Conservation (phyloP, 2,113 vertebrate genomes). For the Phylloscopus trochiloides region DNA sequence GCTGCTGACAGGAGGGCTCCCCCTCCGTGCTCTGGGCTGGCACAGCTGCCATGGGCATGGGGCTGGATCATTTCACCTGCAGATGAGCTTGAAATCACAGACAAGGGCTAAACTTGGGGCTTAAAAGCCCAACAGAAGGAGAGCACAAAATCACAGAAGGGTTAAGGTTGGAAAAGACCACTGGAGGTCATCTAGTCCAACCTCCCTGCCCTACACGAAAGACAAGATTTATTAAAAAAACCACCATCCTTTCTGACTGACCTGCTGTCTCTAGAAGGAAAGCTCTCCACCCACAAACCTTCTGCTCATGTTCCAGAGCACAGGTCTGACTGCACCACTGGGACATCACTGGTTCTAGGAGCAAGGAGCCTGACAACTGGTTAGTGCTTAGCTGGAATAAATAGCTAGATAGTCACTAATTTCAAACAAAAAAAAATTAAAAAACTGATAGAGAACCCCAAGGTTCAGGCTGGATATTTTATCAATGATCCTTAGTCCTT, state of each 20-base stretch:
- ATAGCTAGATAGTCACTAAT: neutral
- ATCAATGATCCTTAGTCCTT: neutral
- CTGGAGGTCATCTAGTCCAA: neutral
- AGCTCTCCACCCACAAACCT: neutral
- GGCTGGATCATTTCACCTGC: neutral
- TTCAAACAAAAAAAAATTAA: neutral
- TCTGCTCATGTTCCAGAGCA: neutral
- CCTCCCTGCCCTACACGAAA: neutral
- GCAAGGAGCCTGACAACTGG: neutral
- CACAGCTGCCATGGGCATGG: accelerated
- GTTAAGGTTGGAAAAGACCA: neutral
- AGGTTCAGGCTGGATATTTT: neutral
- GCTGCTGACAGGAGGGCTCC: neutral
- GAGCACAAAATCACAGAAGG: neutral
- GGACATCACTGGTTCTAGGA: neutral
- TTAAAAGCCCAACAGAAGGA: neutral
- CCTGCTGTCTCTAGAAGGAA: neutral
- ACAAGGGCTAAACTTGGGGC: neutral
- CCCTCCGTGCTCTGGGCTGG: neutral
- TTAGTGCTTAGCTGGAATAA: neutral
- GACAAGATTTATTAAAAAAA: neutral
- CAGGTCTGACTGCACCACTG: neutral
- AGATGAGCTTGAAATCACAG: neutral
- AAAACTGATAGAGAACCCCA: neutral
- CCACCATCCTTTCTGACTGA: neutral